Evolutionary conservation across 2,888 invertebrate species (phyloP).

Genomic region (Rotaria magnacalcarata): DNA sequence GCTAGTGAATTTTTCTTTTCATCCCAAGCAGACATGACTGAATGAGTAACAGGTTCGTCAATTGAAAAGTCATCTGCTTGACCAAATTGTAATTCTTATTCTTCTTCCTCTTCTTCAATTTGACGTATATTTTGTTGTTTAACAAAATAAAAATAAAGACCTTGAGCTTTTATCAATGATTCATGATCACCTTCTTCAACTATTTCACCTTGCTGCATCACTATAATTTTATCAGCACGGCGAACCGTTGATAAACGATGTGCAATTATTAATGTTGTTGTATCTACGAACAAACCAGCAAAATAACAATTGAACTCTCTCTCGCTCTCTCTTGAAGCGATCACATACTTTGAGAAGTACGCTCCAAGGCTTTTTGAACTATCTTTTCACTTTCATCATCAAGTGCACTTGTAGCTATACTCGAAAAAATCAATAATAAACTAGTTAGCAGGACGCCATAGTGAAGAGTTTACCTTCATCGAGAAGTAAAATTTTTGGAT

Average conservation of each 20-base stretch:
- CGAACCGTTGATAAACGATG: constrained; percentile 13
- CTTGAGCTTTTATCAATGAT: constrained; percentile 57
- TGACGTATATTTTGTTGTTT: too few species aligned
- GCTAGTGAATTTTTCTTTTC: too few species aligned
- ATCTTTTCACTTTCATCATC: constrained; percentile 70
- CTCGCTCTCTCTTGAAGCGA: too few species aligned
- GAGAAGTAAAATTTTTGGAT: constrained; percentile 41
- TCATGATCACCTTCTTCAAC: background rate
- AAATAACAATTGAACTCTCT: too few species aligned
- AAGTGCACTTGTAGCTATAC: constrained; percentile 64
- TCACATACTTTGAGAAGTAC: constrained; percentile 50
- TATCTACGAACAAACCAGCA: constrained; percentile 55
- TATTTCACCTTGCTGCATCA: constrained; percentile 47
- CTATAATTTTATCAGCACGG: constrained; percentile 63
- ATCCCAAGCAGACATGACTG: too few species aligned
- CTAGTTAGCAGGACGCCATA: too few species aligned
- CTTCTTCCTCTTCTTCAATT: too few species aligned
- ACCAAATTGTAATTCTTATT: too few species aligned
- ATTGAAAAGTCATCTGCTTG: too few species aligned
- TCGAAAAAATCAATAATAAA: too few species aligned
- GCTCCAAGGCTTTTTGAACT: constrained; percentile 72
- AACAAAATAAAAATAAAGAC: constrained; percentile 61
- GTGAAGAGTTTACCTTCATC: background rate
- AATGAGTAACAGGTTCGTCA: too few species aligned
- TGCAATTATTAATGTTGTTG: constrained; percentile 54